Conservation (phyloP, 1,140 invertebrate genomes). For the Scaptomyza pallida region DNA sequence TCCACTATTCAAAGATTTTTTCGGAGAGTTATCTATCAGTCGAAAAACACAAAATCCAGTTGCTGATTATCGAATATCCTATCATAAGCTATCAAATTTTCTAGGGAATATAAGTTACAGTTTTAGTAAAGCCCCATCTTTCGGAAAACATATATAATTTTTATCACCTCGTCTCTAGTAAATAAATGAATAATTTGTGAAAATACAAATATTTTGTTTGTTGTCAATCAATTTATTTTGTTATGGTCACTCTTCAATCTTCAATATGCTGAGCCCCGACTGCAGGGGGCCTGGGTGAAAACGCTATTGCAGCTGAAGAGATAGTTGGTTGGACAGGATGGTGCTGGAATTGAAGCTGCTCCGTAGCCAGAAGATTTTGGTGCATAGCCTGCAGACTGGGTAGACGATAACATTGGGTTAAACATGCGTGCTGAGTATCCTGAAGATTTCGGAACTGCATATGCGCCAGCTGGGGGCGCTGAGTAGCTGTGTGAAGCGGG, state of each 20-base stretch:
- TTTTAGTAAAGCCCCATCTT: too few relatives aligned
- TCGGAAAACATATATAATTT: too few relatives aligned
- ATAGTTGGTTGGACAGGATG: constrained; percentile 60
- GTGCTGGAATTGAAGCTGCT: constrained; percentile 45
- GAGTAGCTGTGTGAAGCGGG: constrained; percentile 21
- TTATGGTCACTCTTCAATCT: background rate
- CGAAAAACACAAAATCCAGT: too few relatives aligned
- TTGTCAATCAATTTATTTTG: constrained; percentile 1
- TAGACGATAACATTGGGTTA: constrained; percentile 29
- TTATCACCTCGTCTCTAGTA: too few relatives aligned
- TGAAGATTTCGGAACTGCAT: constrained; percentile 42
- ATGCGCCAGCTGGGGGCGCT: constrained; percentile 14
- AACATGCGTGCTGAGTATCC: constrained; percentile 55
- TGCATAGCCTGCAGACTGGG: constrained; percentile 24
- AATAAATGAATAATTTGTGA: background rate
- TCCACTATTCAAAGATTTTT: too few relatives aligned
- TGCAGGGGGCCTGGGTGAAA: constrained; percentile 54
- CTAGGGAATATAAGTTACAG: too few relatives aligned
- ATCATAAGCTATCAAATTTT: too few relatives aligned
- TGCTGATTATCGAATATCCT: too few relatives aligned
- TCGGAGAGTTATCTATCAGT: too few relatives aligned
- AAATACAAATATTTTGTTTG: background rate
- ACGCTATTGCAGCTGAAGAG: constrained; percentile 63
- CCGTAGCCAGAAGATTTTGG: constrained; percentile 29
- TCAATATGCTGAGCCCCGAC: constrained; percentile 46